These are phyloP conservation scores for Dicrostonyx torquatus DNA, from an alignment of 2,797 vertebrate genomes.

Conservation along the genomic window DNA sequence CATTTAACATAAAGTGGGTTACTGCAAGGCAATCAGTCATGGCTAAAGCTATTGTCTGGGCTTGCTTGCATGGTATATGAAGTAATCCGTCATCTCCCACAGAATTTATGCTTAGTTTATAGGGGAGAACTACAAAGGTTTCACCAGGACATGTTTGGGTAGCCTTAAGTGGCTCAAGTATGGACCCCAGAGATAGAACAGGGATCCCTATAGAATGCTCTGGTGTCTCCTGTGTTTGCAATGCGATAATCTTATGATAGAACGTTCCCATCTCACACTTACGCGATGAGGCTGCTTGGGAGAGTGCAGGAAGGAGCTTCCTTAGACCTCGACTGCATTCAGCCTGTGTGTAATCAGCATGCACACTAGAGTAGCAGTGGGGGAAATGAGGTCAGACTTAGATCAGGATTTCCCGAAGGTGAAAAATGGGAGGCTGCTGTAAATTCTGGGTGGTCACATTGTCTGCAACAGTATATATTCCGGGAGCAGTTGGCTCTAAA, in stretches of 20 bases:
- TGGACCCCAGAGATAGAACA: conserved; percentile 69
- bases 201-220: conserved; percentile 42
- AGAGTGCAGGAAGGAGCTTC: background rate
- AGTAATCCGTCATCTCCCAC: conserved; percentile 98
- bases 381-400: background rate
- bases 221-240: background rate
- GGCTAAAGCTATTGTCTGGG: conserved; percentile 97
- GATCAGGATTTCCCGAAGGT: background rate
- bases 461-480: rapidly evolving
- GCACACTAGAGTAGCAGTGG: rapidly evolving
- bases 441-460: background rate
- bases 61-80: conserved; percentile 98
- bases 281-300: background rate
- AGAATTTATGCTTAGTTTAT: conserved; percentile 94
- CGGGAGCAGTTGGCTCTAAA: background rate
- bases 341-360: rapidly evolving
- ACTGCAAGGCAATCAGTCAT: conserved; percentile 99
- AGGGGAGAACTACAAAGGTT: conserved; percentile 90
- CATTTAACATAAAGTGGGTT: conserved; percentile 99
- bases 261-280: background rate
- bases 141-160: conserved; percentile 84
- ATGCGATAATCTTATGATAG: conserved; percentile 5
- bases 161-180: conserved; percentile 78
- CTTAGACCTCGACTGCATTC: background rate
- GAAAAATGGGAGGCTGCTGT: rapidly evolving